Conservation (phyloP, 2,797 vertebrate species). For the Gallinago stenura region DNA sequence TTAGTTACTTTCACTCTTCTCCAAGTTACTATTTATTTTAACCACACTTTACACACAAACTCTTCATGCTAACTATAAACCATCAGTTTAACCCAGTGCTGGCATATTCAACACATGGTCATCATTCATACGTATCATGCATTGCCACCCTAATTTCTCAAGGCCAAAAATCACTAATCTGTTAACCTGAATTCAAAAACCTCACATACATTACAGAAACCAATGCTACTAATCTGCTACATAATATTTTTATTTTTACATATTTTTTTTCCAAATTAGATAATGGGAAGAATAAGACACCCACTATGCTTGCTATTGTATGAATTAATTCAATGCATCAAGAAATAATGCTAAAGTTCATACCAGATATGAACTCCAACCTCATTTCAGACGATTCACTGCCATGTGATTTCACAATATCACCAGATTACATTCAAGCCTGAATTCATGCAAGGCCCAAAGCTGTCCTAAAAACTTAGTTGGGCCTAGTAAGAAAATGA, state of each 20-base stretch:
- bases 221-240: background rate
- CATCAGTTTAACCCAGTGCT: background rate
- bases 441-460: rapidly evolving
- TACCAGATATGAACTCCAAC: background rate
- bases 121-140: background rate
- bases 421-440: background rate
- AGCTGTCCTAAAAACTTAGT: background rate
- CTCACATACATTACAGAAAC: background rate
- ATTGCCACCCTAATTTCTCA: background rate
- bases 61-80: background rate
- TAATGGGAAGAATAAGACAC: background rate
- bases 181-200: background rate
- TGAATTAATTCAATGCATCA: background rate
- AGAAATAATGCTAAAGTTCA: background rate
- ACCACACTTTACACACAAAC: background rate
- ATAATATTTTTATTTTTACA: background rate
- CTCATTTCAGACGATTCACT: background rate
- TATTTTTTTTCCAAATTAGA: background rate
- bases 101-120: background rate
- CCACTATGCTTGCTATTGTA: rapidly evolving
- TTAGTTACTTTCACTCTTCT: background rate
- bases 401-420: background rate
- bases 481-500: background rate
- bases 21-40: background rate
- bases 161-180: background rate